phyloP scores from a whole-genome alignment of 2,888 invertebrate species.

The Shargacucullia verbasci region DNA sequence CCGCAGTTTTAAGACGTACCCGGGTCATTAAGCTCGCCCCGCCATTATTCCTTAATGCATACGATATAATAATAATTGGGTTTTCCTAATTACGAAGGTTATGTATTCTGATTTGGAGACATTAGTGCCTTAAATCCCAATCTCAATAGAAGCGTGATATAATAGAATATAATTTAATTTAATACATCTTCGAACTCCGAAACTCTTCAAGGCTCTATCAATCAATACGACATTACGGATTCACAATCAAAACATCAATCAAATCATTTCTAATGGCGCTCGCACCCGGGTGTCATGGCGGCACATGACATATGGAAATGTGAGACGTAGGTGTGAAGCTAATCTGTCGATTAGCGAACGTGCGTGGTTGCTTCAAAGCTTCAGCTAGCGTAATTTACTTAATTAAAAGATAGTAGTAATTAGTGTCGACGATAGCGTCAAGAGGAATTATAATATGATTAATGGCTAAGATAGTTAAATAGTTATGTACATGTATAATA shows the following conservation, averaged over 20 bases:
- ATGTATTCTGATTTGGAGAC: no score
- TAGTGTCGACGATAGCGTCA: no score
- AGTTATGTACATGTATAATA: no score
- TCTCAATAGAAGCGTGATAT: conserved; percentile 7
- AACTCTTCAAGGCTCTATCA: conserved; percentile 30
- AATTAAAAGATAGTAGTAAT: no score
- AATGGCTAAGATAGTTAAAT: no score
- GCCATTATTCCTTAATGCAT: no score
- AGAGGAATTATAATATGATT: no score
- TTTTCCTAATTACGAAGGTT: no score
- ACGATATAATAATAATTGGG: no score
- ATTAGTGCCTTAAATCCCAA: conserved; percentile 11
- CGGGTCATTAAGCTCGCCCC: no score
- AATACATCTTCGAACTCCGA: conserved; percentile 32
- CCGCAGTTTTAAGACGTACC: no score
- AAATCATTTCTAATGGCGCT: conserved; percentile 54
- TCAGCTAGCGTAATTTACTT: background rate
- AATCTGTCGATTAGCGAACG: conserved; percentile 29
- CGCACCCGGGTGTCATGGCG: conserved; percentile 40
- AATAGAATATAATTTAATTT: conserved; percentile 13
- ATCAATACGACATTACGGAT: conserved; percentile 52
- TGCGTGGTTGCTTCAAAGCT: background rate
- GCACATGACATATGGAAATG: conserved; percentile 49
- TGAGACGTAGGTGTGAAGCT: conserved; percentile 19
- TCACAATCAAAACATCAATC: conserved; percentile 57